Evolutionary conservation across 1,140 invertebrate genomes (phyloP), one percentile per base, ranked within the genome.

Genomic region (Ooceraea biroi): DNA sequence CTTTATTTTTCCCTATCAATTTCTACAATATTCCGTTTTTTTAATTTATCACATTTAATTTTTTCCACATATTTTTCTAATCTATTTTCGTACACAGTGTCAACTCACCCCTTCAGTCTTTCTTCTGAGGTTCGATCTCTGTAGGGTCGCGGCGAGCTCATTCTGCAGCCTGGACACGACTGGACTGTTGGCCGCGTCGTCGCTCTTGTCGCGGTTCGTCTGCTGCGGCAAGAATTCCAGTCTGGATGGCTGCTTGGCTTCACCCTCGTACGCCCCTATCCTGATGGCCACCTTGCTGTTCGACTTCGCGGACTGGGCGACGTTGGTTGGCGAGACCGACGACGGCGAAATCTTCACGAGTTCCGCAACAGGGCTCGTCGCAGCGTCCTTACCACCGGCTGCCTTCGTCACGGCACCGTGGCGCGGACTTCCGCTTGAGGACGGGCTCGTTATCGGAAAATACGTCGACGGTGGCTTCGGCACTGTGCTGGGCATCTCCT

Each of bases 101-200:
- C 17, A 3, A 93, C 95, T 95, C 94, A 96, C 95, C 89, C 95
- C 95, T 92, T 96, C 96, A 92, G 96, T 96, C 93, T 96, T 96
- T 92, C 95, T 96, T 90, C 95, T 95, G 78, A 97, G 94, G 94
- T 97, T 97, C 11, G 97, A 97, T 92, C 96, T 95, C 84, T 96
- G 96, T 60, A 97, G 92, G 1, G 97, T 97, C 60, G 96, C 95
- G 25, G 95, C 96, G 76, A 97, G 93, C 94, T 97, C 97, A 72
- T 96, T 96, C 89, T 97, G 96, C 66, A 97, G 92, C 91, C 95
- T 95, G 85, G 95, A 96, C n/a, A 95, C 95, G 36, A 96, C 95
- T 0, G 95, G 94, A 14, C 90, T 94, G 19, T 85, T 88, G 68
- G 71, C 48, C 27, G 46, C 10, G 12, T 85, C 80, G 60, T 84